Base-by-base conservation (phyloP, 2,113 vertebrate genomes). In the Archocentrus centrarchus region DNA sequence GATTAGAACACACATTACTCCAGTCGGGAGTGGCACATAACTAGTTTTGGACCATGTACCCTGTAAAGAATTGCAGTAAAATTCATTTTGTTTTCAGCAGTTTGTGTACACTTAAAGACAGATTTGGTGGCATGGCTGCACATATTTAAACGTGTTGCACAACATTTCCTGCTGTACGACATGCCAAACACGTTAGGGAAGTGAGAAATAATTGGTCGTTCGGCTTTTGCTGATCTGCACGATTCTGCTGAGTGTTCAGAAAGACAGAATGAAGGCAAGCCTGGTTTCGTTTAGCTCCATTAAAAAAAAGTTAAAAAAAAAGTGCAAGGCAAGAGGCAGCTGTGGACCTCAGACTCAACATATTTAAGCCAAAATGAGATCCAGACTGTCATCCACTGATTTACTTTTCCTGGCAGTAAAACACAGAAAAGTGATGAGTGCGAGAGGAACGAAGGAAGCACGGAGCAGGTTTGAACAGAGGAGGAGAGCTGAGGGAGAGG, bases 401-500 rank as follows among this genome's bases (percentile, higher is more conserved):
- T 93, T 93, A 94, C 85, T 93, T 94, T 94, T 94, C 93, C 93
- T 92, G 94, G 94, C 91, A 93, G 79, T 22, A 24, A 92, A 90
- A 93, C 84, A 93, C 63, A 92, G 80, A 88, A 55, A 88, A 75
- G 70, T 3, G 2, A 84, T 57, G 64, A 75, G 77, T 79, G 75
- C 76, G 35, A 82, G 86, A 90, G 83, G 85, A 89, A 41, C 44
- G 77, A 83, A 81, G 85, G 70, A 87, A 75, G 68, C 76, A 83
- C 73, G 63, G 70, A 83, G 68, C 11, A 0, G 66, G 76, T 70
- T 59, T 77, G 83, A 86, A 82, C 13, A n/a, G 82, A 64, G 37
- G 70, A 75, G 59, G 10, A 75, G 64, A 89, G 86, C 80, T 32
- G 44, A 83, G 81, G 82, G 83, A 81, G 77, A 85, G 86, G 76